Evolutionary conservation across 2,888 invertebrate species (phyloP).

Genomic region (Cephus spinipes): DNA sequence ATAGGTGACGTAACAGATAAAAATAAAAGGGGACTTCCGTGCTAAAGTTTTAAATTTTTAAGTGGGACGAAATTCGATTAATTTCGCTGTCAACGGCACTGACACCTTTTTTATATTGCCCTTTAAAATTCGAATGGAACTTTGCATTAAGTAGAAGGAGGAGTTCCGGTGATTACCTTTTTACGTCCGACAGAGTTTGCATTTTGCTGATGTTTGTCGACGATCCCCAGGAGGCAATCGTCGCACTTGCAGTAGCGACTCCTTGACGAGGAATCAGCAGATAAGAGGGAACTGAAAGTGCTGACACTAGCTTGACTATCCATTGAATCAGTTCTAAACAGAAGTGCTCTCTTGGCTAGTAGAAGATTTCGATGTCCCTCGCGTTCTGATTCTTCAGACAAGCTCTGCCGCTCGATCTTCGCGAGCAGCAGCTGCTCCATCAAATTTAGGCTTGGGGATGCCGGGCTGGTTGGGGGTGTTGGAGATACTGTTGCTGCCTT

Average conservation of each 20-base stretch:
- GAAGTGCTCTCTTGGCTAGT: conserved; percentile 47
- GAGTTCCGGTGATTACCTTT: conserved; percentile 52
- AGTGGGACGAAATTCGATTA: neutral
- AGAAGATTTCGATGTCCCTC: conserved; percentile 62
- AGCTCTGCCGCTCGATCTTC: conserved; percentile 80
- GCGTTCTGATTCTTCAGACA: conserved; percentile 15
- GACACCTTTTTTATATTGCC: neutral
- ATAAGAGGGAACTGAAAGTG: conserved; percentile 72
- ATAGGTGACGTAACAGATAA: neutral
- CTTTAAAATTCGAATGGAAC: neutral
- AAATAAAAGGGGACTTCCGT: neutral
- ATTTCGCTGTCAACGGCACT: neutral
- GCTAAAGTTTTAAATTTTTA: neutral
- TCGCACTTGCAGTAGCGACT: conserved; percentile 83
- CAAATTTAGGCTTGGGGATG: conserved; percentile 68
- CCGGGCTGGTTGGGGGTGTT: conserved; percentile 69
- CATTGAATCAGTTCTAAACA: conserved; percentile 81
- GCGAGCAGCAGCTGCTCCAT: conserved; percentile 86
- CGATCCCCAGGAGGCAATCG: conserved; percentile 85
- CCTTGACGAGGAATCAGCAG: conserved; percentile 76
- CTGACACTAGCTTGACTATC: conserved; percentile 75
- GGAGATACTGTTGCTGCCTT: conserved; percentile 3
- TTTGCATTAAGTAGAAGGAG: neutral
- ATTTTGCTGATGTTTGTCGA: conserved; percentile 73
- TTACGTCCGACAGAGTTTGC: conserved; percentile 48